These are phyloP conservation scores for Enteromius argenteus DNA, from an alignment of 2,797 vertebrate genomes.

Conservation along the genomic window DNA sequence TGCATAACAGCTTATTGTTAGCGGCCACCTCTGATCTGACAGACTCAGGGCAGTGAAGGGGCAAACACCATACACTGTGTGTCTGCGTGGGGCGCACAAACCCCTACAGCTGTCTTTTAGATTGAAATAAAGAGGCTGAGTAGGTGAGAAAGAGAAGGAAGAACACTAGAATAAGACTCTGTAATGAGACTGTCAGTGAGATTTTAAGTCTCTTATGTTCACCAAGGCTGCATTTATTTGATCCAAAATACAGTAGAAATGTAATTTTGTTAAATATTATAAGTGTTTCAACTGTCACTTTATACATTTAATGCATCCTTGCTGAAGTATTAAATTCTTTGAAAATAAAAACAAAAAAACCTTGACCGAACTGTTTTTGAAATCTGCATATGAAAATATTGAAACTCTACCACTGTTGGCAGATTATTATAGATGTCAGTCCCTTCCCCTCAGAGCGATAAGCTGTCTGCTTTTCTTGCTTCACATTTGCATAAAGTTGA, in stretches of 20 bases:
- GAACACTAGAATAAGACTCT: background rate
- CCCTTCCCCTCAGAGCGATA: background rate
- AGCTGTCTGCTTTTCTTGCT: conserved; percentile 1
- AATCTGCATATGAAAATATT: conserved; percentile 7
- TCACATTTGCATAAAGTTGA: conserved; percentile 3
- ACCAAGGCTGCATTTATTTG: background rate
- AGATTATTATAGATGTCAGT: conserved; percentile 4
- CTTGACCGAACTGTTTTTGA: background rate
- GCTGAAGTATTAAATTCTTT: background rate
- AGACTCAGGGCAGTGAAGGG: conserved; percentile 46
- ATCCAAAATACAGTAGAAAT: background rate
- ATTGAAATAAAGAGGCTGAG: conserved; percentile 15
- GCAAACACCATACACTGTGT: conserved; percentile 40
- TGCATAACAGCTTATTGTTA: conserved; percentile 77
- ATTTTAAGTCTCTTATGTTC: background rate
- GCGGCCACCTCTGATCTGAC: conserved; percentile 72
- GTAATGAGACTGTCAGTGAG: background rate
- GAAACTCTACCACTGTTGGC: background rate
- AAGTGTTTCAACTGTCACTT: background rate
- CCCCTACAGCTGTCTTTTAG: conserved; percentile 46
- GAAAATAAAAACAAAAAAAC: background rate
- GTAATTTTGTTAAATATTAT: background rate
- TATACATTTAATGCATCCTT: background rate
- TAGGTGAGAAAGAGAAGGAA: background rate
- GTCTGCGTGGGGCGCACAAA: background rate